phyloP scores from a whole-genome alignment of 2,113 vertebrate genomes.

The Microcebus lehilahytsara region DNA sequence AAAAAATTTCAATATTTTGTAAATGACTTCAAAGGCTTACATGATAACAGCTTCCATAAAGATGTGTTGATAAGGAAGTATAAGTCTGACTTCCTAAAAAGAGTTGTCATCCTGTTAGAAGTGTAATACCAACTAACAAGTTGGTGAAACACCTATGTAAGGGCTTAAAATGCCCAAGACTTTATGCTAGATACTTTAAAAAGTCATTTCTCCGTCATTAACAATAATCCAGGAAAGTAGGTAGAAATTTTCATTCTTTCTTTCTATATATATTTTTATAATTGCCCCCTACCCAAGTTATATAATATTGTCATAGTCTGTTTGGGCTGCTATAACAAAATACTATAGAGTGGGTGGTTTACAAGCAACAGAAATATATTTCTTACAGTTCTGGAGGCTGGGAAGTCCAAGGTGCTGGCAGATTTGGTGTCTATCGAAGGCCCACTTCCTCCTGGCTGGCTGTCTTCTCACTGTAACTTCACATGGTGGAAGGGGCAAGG shows the following conservation, averaged over 20 bases:
- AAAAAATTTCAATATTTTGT: not conserved
- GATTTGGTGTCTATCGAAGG: not conserved
- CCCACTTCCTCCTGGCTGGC: not conserved
- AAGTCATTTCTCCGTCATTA: not conserved
- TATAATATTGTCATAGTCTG: not conserved
- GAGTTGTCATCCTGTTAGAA: not conserved
- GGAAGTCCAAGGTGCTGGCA: not conserved
- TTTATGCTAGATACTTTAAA: not conserved
- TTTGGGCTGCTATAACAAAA: not conserved
- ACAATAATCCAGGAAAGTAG: not conserved
- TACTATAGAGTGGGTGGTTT: not conserved
- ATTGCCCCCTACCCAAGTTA: not conserved
- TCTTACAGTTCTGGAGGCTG: not conserved
- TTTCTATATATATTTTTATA: slow-evolving; percentile 9
- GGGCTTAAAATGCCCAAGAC: slow-evolving; percentile 8
- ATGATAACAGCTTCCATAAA: not conserved
- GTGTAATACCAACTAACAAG: not conserved
- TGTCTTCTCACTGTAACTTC: not conserved
- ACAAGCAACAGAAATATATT: not conserved
- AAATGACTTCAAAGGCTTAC: not conserved
- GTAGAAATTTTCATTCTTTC: slow-evolving; percentile 22
- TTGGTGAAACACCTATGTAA: not conserved
- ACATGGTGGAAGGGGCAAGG: not conserved
- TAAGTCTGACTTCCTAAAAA: slow-evolving; percentile 45
- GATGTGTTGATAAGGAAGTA: not conserved